Evolutionary conservation across 2,888 invertebrate species (phyloP), one percentile per base, ranked within the genome.

Genomic region (Ferdinandea cuprea): DNA sequence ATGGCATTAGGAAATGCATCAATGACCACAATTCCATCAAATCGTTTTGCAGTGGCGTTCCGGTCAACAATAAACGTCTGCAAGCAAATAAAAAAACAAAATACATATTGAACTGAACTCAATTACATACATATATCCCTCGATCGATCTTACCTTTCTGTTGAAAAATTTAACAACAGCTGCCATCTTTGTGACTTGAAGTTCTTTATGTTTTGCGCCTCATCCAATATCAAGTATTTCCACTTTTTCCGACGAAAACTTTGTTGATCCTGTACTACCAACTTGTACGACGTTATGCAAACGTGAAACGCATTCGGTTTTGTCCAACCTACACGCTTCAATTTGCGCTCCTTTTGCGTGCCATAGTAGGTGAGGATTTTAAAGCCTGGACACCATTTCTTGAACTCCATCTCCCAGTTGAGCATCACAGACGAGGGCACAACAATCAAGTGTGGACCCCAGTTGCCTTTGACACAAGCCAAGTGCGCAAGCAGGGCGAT

Each of bases 341-440:
- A 91, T 91, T 97, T 97, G 71, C 99, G 93, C 91, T 99, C 99
- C 90, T 99, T 99, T 87, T 97, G 97, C 30, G 95, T 95, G 50
- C 99, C 99, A 90, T 98, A 99, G 91, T 99, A 99, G 0, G 99
- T 99, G 86, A 99, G 93, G 88, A 99, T 97, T 93, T 99, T 99
- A 91, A 99, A 98, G 61, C 97, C 98, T 0, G 99, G 99, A 91
- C 99, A 99, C 99, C 99, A 99, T 91, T 99, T 99, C 91, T 99
- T 99, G 89, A 98, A 96, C 92, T 99, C 99, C 97, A 99, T 98
- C 92, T 99, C 99, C 99, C 99, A 99, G 92, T 99, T 99, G 83
- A 99, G 93, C 96, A 99, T 98, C 59, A 99, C 99, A 86, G 99
- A 99, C 13, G 99, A 99, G 77, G 99, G 99, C 86, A 99, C 99